Conservation (phyloP, 1,140 invertebrate species). For the Micrasema longulum region DNA sequence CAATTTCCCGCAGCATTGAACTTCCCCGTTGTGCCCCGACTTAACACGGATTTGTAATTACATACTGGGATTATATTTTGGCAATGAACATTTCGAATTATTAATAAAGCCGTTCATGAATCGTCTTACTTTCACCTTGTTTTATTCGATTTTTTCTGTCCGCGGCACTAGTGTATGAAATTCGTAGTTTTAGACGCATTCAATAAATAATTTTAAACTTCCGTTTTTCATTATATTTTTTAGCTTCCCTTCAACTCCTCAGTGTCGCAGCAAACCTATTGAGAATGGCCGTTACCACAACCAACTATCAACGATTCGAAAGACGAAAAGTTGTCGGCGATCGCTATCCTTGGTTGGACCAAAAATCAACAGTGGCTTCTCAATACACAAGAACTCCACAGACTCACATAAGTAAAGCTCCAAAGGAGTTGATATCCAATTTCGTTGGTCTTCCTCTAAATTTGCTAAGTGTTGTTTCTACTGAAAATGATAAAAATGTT, state of each 20-base stretch:
- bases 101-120: too few species aligned
- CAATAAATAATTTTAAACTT: too few species aligned
- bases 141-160: too few species aligned
- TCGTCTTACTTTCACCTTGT: too few species aligned
- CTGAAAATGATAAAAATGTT: constrained; percentile 15
- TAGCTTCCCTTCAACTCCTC: constrained; percentile 74
- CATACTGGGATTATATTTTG: too few species aligned
- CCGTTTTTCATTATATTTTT: too few species aligned
- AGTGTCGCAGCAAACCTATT: constrained; percentile 75
- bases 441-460: constrained; percentile 18
- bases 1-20: too few species aligned
- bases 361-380: constrained; percentile 38
- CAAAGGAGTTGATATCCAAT: constrained; percentile 20
- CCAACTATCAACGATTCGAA: constrained; percentile 80
- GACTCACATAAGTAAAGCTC: constrained; percentile 34
- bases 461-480: not conserved
- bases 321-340: constrained; percentile 79
- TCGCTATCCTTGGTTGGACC: constrained; percentile 76
- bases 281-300: constrained; percentile 75
- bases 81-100: too few species aligned
- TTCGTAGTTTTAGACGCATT: too few species aligned
- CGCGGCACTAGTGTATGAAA: too few species aligned
- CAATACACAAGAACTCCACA: constrained; percentile 37
- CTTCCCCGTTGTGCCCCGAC: too few species aligned
- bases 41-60: too few species aligned